Evolutionary conservation across 2,888 invertebrate species (phyloP).

Genomic region (Lycophotia porphyrea): DNA sequence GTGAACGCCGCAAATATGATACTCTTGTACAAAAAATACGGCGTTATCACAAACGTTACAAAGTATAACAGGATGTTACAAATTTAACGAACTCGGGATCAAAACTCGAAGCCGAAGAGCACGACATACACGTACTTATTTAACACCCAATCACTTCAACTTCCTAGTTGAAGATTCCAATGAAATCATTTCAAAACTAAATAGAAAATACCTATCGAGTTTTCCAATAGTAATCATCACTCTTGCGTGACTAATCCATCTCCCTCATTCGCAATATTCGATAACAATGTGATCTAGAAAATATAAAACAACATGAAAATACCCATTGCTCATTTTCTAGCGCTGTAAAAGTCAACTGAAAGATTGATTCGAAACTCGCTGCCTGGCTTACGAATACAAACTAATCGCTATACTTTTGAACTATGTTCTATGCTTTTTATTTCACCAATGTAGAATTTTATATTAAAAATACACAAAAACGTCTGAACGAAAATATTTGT

Average conservation of each 20-base stretch:
- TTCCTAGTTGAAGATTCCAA: slow-evolving; percentile 1
- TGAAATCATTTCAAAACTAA: slow-evolving; percentile 1
- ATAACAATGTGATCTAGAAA: slow-evolving; percentile 45
- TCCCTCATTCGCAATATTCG: slow-evolving; percentile 32
- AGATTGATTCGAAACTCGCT: slow-evolving; percentile 46
- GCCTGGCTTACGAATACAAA: slow-evolving; percentile 25
- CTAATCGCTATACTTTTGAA: slow-evolving; percentile 33
- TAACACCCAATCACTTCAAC: slow-evolving; percentile 18
- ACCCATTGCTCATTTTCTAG: slow-evolving; percentile 52
- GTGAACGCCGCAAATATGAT: background rate
- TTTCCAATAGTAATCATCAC: slow-evolving; percentile 39
- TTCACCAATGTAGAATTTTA: slow-evolving; percentile 33
- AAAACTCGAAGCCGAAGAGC: slow-evolving; percentile 1
- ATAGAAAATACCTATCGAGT: slow-evolving; percentile 13
- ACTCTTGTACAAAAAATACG: slow-evolving; percentile 16
- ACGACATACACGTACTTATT: slow-evolving; percentile 12
- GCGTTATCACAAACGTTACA: slow-evolving; percentile 31
- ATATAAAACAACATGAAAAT: slow-evolving; percentile 49
- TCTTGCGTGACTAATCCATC: slow-evolving; percentile 45
- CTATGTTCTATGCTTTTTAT: slow-evolving; percentile 14
- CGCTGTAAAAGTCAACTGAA: slow-evolving; percentile 56
- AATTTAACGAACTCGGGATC: slow-evolving; percentile 27
- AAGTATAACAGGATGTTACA: slow-evolving; percentile 22
- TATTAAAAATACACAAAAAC: slow-evolving; percentile 41
- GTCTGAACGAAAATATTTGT: slow-evolving; percentile 59